Conservation (phyloP, 1,140 invertebrate genomes). For the Bombus superbus region DNA sequence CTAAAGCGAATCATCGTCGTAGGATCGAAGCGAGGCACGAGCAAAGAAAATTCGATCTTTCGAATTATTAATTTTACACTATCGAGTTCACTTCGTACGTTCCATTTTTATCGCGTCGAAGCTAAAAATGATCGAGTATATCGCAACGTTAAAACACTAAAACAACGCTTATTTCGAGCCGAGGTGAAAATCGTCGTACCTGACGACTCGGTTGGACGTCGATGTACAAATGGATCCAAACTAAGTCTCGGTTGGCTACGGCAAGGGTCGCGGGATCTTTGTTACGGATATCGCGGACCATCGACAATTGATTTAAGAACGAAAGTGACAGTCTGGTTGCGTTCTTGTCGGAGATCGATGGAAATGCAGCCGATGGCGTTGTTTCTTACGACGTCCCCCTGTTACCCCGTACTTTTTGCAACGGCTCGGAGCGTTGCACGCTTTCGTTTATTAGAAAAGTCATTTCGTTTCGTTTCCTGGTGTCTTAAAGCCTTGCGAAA, state of each 20-base stretch:
- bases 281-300: neutral
- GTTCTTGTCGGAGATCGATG: neutral
- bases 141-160: neutral
- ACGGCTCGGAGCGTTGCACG: neutral
- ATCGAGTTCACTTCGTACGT: too few species aligned
- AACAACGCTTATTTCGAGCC: neutral
- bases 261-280: neutral
- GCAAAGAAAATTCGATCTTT: too few species aligned
- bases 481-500: neutral
- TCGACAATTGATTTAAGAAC: neutral
- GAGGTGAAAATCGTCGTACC: neutral
- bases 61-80: too few species aligned
- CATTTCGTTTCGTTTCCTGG: neutral
- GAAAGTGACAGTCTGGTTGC: neutral
- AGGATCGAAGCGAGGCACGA: accelerated
- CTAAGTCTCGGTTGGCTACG: neutral
- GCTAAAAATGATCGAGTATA: neutral
- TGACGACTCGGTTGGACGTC: neutral
- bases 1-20: too few species aligned
- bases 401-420: neutral
- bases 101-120: neutral
- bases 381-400: neutral
- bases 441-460: slow-evolving; percentile 1
- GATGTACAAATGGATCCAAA: neutral
- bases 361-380: neutral